These are phyloP conservation scores for Pygocentrus nattereri DNA, from an alignment of 2,797 vertebrate species.

Conservation along the genomic window DNA sequence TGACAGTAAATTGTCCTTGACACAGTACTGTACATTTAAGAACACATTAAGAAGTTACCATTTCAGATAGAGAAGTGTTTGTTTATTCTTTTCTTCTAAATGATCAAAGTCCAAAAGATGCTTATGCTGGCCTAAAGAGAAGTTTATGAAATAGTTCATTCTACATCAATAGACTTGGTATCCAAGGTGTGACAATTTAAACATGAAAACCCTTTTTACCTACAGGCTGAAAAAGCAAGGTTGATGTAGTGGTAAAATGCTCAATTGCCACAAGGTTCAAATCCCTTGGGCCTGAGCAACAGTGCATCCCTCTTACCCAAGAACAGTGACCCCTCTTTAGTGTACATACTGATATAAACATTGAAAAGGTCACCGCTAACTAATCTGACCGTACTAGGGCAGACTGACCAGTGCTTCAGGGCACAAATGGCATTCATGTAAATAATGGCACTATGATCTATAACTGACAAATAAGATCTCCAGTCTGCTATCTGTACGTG, in stretches of 20 bases:
- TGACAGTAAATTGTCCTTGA: too few species aligned
- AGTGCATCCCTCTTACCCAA: not conserved
- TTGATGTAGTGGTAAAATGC: not conserved
- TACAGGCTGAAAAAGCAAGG: not conserved
- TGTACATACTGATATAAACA: not conserved
- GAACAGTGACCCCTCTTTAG: not conserved
- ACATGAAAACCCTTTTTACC: not conserved
- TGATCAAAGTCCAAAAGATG: too few species aligned
- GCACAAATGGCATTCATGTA: not conserved
- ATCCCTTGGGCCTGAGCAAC: not conserved
- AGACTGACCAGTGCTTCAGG: not conserved
- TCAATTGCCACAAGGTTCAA: not conserved
- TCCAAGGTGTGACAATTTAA: not conserved
- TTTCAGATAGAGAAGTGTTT: too few species aligned
- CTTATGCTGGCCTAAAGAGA: not conserved
- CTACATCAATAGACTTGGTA: not conserved
- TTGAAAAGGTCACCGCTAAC: slow-evolving; percentile 2
- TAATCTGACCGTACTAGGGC: not conserved
- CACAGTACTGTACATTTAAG: too few species aligned
- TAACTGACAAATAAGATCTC: not conserved
- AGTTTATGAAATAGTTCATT: not conserved
- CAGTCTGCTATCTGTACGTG: not conserved
- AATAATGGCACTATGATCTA: not conserved
- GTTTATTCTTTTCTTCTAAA: too few species aligned
- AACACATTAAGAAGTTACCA: too few species aligned